Conservation (phyloP, 2,888 invertebrate genomes). For the Leptopilina myrica region DNA sequence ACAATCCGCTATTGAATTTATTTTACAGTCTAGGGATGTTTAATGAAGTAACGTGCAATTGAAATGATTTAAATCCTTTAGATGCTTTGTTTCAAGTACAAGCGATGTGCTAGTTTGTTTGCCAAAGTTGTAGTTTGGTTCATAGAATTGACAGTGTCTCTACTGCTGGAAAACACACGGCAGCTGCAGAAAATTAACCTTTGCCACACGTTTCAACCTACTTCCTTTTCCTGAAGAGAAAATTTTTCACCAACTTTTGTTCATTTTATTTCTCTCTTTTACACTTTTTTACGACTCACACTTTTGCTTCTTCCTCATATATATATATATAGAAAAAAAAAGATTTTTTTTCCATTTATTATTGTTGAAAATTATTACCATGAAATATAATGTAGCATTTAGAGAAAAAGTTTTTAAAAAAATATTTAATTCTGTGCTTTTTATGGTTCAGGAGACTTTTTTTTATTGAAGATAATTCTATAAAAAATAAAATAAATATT, state of each 20-base stretch:
- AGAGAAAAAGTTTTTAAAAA: too few species aligned
- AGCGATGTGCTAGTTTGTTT: conserved; percentile 5
- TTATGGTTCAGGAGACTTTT: too few species aligned
- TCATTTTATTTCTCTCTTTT: background rate
- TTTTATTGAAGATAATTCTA: too few species aligned
- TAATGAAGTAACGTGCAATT: conserved; percentile 19
- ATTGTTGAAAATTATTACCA: too few species aligned
- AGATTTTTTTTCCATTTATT: too few species aligned
- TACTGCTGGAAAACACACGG: conserved; percentile 8
- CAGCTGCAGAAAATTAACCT: conserved; percentile 19
- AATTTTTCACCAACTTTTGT: background rate
- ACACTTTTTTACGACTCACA: background rate
- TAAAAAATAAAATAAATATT: too few species aligned
- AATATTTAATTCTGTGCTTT: too few species aligned
- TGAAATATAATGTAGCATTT: too few species aligned
- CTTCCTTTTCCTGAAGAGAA: background rate
- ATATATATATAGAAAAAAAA: too few species aligned
- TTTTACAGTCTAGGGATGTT: background rate
- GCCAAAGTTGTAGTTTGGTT: conserved; percentile 9
- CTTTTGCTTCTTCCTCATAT: too few species aligned
- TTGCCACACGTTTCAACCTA: conserved; percentile 8
- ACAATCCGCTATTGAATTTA: background rate
- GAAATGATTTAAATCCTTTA: background rate
- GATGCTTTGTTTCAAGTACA: conserved; percentile 9
- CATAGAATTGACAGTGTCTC: conserved; percentile 26